Base-by-base conservation (phyloP, 2,113 vertebrate genomes). In the Eulacestoma nigropectus region DNA sequence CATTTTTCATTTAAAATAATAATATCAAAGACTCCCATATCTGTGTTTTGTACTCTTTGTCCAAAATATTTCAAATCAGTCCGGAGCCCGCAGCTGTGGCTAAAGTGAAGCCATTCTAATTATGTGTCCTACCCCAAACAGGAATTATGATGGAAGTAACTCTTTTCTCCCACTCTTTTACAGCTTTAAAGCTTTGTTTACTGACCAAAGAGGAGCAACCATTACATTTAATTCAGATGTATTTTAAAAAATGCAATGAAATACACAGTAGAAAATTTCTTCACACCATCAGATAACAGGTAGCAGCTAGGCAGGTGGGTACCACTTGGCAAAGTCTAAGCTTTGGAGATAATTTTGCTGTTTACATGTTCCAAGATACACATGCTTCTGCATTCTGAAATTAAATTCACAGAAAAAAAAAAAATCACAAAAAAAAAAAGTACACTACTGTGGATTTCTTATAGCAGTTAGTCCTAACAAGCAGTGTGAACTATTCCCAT, bases 111-210 rank as follows among this genome's bases (percentile, higher is more conserved):
- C 4, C 5, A 32, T 59, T 67, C 23, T 33, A 46, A 79, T 15
- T 26, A 55, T 0, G 0, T 33, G 11, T 64, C 7, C 7, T 59
- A 56, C 13, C 16, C 25, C 18, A 53, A 32, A 41, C 3, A 85
- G 19, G 5, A 64, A 64, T 30, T 72, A 14, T 13, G 52, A 39
- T 3, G 2, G n/a, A 63, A 75, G 5, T 29, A 21, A 4, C 4
- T 39, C 8, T n/a, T 72, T 76, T 63, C 6, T 62, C 7, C 2
- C 26, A 57, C 6, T 20, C 1, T 57, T 69, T 68, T 33, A 50
- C 13, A 30, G 4, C 4, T 84, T 84, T 50, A 35, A 70, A 83
- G 8, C 1, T 57, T 69, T 44, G 3, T 56, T 77, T 77, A 3
- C 39, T 29, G 19, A 25, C 9, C 20, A 37, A 29, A 41, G 13